Conservation (phyloP, 2,113 vertebrate genomes). For the Manacus vitellinus region DNA sequence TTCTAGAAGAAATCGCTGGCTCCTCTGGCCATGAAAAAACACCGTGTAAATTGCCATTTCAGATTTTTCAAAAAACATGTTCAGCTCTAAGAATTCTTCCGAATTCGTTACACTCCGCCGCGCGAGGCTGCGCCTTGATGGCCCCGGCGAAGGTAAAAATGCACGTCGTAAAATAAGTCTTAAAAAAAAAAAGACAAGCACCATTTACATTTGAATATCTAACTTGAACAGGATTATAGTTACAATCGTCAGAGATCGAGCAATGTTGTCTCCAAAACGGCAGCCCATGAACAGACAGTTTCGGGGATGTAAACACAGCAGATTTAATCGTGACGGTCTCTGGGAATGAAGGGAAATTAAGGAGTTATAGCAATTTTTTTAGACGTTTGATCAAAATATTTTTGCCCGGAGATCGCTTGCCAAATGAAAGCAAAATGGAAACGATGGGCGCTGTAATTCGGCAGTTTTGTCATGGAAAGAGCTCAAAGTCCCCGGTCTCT, state of each 20-base stretch:
- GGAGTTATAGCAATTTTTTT: constrained; percentile 1
- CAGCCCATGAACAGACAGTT: background rate
- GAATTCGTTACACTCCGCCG: constrained; percentile 35
- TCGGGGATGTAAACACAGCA: constrained; percentile 7
- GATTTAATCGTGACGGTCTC: background rate
- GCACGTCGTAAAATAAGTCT: background rate
- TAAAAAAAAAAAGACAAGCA: background rate
- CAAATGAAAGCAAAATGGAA: constrained; percentile 14
- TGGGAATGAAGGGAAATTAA: constrained; percentile 15
- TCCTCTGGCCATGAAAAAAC: background rate
- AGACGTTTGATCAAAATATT: constrained; percentile 53
- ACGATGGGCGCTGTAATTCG: background rate
- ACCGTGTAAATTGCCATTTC: constrained; percentile 16
- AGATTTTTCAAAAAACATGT: background rate
- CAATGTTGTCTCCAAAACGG: background rate
- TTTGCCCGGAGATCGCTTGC: background rate
- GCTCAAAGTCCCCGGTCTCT: accelerated
- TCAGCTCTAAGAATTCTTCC: constrained; percentile 38
- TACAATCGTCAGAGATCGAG: background rate
- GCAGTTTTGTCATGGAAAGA: background rate
- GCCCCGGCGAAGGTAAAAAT: background rate
- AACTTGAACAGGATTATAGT: constrained; percentile 26
- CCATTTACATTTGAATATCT: constrained; percentile 55
- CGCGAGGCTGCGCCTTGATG: background rate
- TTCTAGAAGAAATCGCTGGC: constrained; percentile 3